Evolutionary conservation across 2,888 invertebrate species (phyloP).

Genomic region (Allophyes oxyacanthae): DNA sequence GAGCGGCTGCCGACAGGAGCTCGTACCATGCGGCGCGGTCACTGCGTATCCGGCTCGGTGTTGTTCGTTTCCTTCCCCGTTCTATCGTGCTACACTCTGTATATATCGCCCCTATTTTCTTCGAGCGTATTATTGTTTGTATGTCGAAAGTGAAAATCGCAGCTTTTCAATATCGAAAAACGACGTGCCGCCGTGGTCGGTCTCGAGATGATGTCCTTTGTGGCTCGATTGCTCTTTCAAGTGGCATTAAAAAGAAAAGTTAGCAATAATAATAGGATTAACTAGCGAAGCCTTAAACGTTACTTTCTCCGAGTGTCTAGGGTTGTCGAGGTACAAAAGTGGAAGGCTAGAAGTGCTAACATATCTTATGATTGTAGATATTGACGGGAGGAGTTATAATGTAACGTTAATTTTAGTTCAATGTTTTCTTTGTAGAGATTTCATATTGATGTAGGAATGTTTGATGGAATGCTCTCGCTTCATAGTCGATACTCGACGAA

Average conservation of each 20-base stretch:
- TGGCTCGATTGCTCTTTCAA: slow-evolving; percentile 61
- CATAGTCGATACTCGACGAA: slow-evolving; percentile 35
- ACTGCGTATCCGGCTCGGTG: slow-evolving; percentile 20
- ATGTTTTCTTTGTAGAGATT: slow-evolving; percentile 86
- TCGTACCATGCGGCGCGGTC: slow-evolving; percentile 5
- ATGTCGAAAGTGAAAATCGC: slow-evolving; percentile 45
- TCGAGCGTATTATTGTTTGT: slow-evolving; percentile 52
- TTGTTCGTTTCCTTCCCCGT: slow-evolving; percentile 39
- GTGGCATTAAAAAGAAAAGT: slow-evolving; percentile 72
- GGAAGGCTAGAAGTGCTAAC: slow-evolving; percentile 77
- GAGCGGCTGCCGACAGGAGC: slow-evolving; percentile 6
- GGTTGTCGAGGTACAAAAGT: slow-evolving; percentile 60
- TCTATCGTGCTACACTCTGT: slow-evolving; percentile 52
- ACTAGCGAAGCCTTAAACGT: slow-evolving; percentile 76
- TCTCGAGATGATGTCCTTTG: slow-evolving; percentile 45
- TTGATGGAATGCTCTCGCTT: slow-evolving; percentile 80
- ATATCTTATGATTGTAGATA: slow-evolving; percentile 84
- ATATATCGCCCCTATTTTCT: slow-evolving; percentile 67
- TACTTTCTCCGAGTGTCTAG: slow-evolving; percentile 63
- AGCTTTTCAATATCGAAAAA: slow-evolving; percentile 49
- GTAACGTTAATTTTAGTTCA: slow-evolving; percentile 85
- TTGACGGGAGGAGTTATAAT: slow-evolving; percentile 72
- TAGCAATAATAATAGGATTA: slow-evolving; percentile 82
- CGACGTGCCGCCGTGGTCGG: slow-evolving; percentile 49
- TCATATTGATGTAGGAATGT: slow-evolving; percentile 79